Evolutionary conservation across 53 echinoderm and acorn worm genomes (phyloP), one percentile per base, ranked within the genome.

Genomic region (Arbacia lixula): DNA sequence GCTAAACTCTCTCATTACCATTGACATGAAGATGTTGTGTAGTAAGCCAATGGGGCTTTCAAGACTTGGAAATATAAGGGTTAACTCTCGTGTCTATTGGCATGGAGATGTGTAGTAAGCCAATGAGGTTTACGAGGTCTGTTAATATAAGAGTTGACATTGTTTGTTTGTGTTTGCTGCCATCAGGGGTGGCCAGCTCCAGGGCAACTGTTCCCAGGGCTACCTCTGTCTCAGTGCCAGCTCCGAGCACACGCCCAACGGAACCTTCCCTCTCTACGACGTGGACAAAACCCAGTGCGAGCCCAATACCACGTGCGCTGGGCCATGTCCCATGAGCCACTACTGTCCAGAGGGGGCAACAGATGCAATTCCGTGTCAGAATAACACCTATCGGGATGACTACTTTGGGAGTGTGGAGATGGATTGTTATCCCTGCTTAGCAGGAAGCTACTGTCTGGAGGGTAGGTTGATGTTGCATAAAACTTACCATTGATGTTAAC

Each of bases 161-260:
- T n/a, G n/a, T n/a, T n/a, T n/a, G n/a, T n/a, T n/a, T n/a, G n/a
- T n/a, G n/a, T n/a, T n/a, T n/a, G n/a, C n/a, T n/a, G n/a, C n/a
- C n/a, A n/a, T n/a, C 90, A 98, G 99, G 40, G 99, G 99, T 40
- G 99, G 99, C 19, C 88, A 93, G 83, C 76, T 90, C 19, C 90
- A 90, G 63, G 99, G 92, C 24, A 62, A 90, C 71, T 98, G 99
- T 56, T 85, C 99, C 3, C 94, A 91, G 88, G 99, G 99, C 16
- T 98, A 98, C 79, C 94, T 98, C 78, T 98, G 99, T 53, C 87
- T 98, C 16, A 92, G 94, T 43, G 38, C 82, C 2, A 98, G 99
- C 84, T 90, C 86, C 36, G 92, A 95, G 35, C 80, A 64, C 71
- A 98, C 99, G 5, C 99, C 95, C 6, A 95, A 90, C 40, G 91